These are phyloP conservation scores for Limnodromus scolopaceus DNA, from an alignment of 2,797 vertebrate genomes.

Conservation along the genomic window DNA sequence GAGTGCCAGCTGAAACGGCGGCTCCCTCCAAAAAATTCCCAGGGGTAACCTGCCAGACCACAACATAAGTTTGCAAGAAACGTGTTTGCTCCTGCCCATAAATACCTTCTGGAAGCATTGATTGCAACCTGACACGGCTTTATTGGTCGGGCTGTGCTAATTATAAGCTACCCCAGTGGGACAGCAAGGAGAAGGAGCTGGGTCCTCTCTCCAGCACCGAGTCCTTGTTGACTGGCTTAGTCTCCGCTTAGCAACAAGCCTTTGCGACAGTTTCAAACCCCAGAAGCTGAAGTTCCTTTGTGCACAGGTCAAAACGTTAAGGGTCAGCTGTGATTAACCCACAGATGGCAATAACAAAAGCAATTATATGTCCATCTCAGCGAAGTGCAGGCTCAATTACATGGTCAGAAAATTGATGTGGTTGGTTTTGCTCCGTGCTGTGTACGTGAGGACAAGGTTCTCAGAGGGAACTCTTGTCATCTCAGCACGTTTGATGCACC, in stretches of 20 bases:
- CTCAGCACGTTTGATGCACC: neutral
- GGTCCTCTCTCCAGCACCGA: fast-evolving
- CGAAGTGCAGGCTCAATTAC: neutral
- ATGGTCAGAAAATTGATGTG: neutral
- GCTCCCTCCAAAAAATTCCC: neutral
- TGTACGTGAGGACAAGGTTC: fast-evolving
- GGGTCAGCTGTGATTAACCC: neutral
- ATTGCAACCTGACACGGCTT: neutral
- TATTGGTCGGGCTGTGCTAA: neutral
- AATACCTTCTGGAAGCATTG: neutral
- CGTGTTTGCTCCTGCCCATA: neutral
- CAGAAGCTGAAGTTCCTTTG: neutral
- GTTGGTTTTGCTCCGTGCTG: neutral
- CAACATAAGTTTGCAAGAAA: fast-evolving
- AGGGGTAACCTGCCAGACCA: neutral
- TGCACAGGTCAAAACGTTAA: neutral
- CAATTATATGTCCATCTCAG: neutral
- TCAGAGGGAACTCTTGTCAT: neutral
- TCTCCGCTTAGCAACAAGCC: neutral
- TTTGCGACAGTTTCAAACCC: neutral
- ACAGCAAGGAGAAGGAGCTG: neutral
- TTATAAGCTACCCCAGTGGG: neutral
- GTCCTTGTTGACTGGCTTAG: neutral
- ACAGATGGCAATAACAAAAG: neutral
- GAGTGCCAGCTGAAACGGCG: neutral